Conservation (phyloP, 2,113 vertebrate genomes). For the Geococcyx californianus region DNA sequence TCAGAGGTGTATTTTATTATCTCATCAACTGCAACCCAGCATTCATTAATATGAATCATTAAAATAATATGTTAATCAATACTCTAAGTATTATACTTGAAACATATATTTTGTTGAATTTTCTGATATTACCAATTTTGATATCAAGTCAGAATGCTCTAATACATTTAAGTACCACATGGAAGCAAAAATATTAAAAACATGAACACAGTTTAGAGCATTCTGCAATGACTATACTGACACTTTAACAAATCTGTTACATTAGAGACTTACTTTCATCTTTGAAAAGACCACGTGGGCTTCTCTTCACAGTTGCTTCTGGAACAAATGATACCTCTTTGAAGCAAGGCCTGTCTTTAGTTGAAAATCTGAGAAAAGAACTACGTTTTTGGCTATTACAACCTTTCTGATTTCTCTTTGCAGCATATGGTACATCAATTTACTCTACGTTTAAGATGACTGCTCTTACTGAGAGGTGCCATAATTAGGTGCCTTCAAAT, state of each 20-base stretch:
- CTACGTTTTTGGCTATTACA: not conserved
- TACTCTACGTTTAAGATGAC: not conserved
- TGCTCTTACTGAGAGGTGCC: not conserved
- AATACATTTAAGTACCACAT: not conserved
- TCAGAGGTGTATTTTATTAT: not conserved
- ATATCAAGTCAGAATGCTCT: not conserved
- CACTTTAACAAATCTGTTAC: not conserved
- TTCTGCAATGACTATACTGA: not conserved
- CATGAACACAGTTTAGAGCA: not conserved
- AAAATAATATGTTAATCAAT: not conserved
- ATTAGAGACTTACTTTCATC: not conserved
- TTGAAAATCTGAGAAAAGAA: not conserved
- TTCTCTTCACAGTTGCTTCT: not conserved
- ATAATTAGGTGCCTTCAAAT: not conserved
- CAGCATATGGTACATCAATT: not conserved
- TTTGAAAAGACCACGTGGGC: not conserved
- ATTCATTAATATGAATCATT: not conserved
- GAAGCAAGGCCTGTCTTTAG: not conserved
- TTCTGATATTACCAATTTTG: not conserved
- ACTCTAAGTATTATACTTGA: not conserved
- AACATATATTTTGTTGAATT: not conserved
- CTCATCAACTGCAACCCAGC: not conserved
- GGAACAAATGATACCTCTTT: not conserved
- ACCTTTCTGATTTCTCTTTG: not conserved
- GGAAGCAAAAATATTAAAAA: not conserved